These are phyloP conservation scores for Neodontobutis hainanensis DNA, from an alignment of 2,113 vertebrate species.

Conservation along the genomic window DNA sequence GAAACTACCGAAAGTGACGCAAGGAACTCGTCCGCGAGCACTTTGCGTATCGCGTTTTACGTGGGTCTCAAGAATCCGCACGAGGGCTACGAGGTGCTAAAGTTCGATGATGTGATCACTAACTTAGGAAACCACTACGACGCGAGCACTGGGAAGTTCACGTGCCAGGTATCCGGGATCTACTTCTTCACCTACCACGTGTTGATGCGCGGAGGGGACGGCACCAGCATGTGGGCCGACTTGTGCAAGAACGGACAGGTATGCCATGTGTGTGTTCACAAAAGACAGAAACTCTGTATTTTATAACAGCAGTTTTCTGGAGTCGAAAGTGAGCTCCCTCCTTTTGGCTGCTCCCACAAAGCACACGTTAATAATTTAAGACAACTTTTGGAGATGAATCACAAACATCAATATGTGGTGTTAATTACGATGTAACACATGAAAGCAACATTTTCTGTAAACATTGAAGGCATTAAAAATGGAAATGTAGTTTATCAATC, in stretches of 20 bases:
- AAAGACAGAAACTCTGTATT: background rate
- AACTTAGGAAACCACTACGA: constrained; percentile 81
- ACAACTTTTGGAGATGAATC: too few species aligned
- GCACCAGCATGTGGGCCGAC: constrained; percentile 92
- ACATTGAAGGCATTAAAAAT: too few species aligned
- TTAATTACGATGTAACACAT: too few species aligned
- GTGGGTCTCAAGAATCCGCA: constrained; percentile 91
- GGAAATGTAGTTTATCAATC: too few species aligned
- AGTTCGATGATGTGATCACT: constrained; percentile 82
- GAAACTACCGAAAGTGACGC: constrained; percentile 72
- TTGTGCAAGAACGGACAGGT: constrained; percentile 91
- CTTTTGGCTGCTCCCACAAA: too few species aligned
- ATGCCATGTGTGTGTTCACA: constrained; percentile 1
- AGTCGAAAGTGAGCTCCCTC: too few species aligned
- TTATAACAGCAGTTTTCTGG: too few species aligned
- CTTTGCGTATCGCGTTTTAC: constrained; percentile 88
- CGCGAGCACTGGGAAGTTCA: constrained; percentile 87
- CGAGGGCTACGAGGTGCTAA: constrained; percentile 81
- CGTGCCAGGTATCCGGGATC: constrained; percentile 88
- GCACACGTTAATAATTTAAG: too few species aligned
- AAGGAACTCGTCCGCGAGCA: constrained; percentile 72
- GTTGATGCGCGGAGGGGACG: constrained; percentile 89
- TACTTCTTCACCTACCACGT: constrained; percentile 93
- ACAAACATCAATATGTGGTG: too few species aligned
- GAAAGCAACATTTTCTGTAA: too few species aligned